Percentiles rank a stretch among this genome's conserved stretches.
Conservation (phyloP, 2,797 vertebrate genomes). For the Glyptemys insculpta region DNA sequence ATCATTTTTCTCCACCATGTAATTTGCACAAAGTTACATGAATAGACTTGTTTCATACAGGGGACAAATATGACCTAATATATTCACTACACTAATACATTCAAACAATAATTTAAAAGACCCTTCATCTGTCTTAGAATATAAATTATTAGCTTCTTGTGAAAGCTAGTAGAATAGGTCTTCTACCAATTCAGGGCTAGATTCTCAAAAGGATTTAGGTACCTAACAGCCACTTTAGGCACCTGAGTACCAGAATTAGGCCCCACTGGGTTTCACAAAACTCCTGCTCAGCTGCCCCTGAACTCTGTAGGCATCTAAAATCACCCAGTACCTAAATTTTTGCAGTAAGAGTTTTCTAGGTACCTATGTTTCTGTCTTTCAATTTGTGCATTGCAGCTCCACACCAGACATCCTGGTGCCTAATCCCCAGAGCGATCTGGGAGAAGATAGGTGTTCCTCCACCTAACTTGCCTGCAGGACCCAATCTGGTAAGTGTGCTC, state of each 20-base stretch:
- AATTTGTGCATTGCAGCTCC: not conserved
- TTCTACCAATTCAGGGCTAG: conserved; percentile 16
- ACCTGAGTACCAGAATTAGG: not conserved
- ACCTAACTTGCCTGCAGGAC: not conserved
- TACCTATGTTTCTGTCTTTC: not conserved
- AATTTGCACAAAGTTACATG: not conserved
- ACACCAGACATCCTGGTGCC: not conserved
- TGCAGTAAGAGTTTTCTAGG: not conserved
- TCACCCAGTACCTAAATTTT: not conserved
- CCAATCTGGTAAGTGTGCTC: not conserved
- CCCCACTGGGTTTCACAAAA: not conserved
- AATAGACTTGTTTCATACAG: not conserved
- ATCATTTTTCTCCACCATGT: not conserved
- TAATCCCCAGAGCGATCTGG: not conserved
- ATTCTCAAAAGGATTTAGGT: not conserved
- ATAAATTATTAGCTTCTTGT: conserved; percentile 8
- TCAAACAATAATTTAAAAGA: conserved; percentile 38
- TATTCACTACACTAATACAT: not conserved
- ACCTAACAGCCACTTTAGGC: not conserved
- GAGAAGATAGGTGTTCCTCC: not conserved
- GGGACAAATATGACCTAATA: conserved; percentile 2
- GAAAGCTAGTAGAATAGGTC: not conserved
- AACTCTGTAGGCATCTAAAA: not conserved
- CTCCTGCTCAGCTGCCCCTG: not conserved
- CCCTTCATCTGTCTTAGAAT: conserved; percentile 11